Base-by-base conservation (phyloP, 2,888 invertebrate species). In the Sinopyrophorus schimmeli region DNA sequence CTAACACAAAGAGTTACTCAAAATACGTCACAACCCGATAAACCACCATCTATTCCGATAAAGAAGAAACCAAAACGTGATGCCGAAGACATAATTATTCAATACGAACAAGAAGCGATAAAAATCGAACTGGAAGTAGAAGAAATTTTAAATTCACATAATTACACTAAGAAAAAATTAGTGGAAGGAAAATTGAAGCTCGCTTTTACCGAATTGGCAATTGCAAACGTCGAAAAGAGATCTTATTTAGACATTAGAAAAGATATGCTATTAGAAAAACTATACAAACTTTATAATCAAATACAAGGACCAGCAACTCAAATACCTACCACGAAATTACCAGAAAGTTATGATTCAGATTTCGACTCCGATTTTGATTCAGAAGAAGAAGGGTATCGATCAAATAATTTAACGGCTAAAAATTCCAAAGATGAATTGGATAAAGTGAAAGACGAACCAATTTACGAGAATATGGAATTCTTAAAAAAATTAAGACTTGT, bases 311-410 rank as follows among this genome's bases (percentile, higher is more conserved):
- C n/a, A n/a, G n/a, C n/a, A n/a, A n/a, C n/a, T n/a, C n/a, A n/a
- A n/a, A n/a, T n/a, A n/a, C n/a, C n/a, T 18, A 18, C 18, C 18
- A 18, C 18, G 18, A 18, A 18, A 18, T 3, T 7, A n/a, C 4
- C 7, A 24, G 24, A 24, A 3, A 3, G 3, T 24, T n/a, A 24
- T 24, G 5, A 3, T 3, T 24, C 24, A 7, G 24, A 24, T 4
- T 15, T 12, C 5, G 30, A 30, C 16, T 30, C 30, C 9, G 30
- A 30, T 30, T 30, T 30, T 30, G 14, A 28, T 14, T 28, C 28
- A 28, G 28, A 28, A n/a, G n/a, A n/a, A n/a, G n/a, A n/a, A n/a
- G n/a, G n/a, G n/a, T n/a, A n/a, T n/a, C n/a, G n/a, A n/a, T n/a
- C n/a, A n/a, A n/a, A n/a, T n/a, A n/a, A n/a, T n/a, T n/a, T n/a